Evolutionary conservation across 2,888 invertebrate species (phyloP).

Genomic region (Drosophila aldrichi): DNA sequence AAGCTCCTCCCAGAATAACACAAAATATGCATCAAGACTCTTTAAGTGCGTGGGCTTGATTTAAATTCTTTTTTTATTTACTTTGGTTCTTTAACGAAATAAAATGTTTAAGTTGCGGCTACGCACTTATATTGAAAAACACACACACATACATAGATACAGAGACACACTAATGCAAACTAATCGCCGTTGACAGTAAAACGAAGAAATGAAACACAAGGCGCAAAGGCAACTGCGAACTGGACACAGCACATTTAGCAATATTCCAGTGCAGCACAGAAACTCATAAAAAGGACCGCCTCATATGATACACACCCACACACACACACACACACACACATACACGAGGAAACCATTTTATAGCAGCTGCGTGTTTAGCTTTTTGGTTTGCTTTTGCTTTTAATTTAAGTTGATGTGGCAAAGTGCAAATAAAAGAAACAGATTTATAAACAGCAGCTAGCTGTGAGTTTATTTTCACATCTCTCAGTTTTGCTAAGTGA

Average conservation of each 20-base stretch:
- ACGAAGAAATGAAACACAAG: slow-evolving; percentile 50
- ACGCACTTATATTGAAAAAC: slow-evolving; percentile 14
- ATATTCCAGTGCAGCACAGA: slow-evolving; percentile 32
- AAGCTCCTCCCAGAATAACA: slow-evolving; percentile 45
- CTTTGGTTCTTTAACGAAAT: slow-evolving; percentile 28
- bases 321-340: background rate
- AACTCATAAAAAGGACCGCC: slow-evolving; percentile 50
- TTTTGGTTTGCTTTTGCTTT: slow-evolving; percentile 49
- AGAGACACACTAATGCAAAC: slow-evolving; percentile 63
- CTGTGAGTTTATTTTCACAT: slow-evolving; percentile 27
- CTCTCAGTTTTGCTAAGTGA: slow-evolving; percentile 47
- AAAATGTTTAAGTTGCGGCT: slow-evolving; percentile 30
- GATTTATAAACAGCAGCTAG: slow-evolving; percentile 71
- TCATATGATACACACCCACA: slow-evolving; percentile 19
- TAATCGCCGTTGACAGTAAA: slow-evolving; percentile 74
- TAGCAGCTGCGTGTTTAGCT: slow-evolving; percentile 56
- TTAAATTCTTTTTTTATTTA: slow-evolving; percentile 59
- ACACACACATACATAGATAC: slow-evolving; percentile 11
- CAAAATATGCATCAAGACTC: slow-evolving; percentile 34
- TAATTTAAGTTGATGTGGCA: slow-evolving; percentile 74
- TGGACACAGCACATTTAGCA: slow-evolving; percentile 45
- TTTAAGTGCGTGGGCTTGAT: slow-evolving; percentile 58
- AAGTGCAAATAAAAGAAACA: slow-evolving; percentile 72
- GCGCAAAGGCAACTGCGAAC: slow-evolving; percentile 21
- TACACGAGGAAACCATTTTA: slow-evolving; percentile 47